These are phyloP conservation scores for Mesorhabditis belari DNA, from an alignment of 2,888 invertebrate species.

Conservation along the genomic window DNA sequence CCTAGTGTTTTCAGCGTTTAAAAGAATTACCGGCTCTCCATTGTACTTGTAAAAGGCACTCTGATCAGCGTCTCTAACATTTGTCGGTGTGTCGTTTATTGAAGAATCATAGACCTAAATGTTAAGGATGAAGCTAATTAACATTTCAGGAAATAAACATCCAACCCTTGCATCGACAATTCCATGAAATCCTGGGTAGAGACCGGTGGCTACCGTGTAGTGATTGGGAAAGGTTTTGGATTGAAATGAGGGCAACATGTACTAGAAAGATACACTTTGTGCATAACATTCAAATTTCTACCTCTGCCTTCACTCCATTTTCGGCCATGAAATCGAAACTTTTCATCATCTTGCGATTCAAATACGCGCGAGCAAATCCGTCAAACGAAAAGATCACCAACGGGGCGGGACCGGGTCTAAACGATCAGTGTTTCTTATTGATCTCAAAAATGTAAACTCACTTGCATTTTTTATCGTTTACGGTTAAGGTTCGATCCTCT, in stretches of 20 bases:
- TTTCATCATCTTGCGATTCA: slow-evolving; percentile 34
- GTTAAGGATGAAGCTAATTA: too few species aligned
- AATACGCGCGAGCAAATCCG: slow-evolving; percentile 41
- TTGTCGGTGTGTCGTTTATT: background rate
- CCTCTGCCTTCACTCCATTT: slow-evolving; percentile 46
- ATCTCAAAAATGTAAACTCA: too few species aligned
- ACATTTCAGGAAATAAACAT: too few species aligned
- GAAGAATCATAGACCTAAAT: slow-evolving; percentile 1
- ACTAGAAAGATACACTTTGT: slow-evolving; percentile 14
- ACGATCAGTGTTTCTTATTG: too few species aligned
- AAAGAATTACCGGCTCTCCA: slow-evolving; percentile 23
- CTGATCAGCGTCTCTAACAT: background rate
- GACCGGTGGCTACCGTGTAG: slow-evolving; percentile 50
- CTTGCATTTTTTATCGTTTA: too few species aligned
- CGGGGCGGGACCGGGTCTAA: slow-evolving; percentile 13
- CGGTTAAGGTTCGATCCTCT: too few species aligned
- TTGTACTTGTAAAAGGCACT: slow-evolving; percentile 13
- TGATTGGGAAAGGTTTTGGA: slow-evolving; percentile 53
- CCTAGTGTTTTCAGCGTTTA: too few species aligned
- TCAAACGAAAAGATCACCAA: slow-evolving; percentile 33
- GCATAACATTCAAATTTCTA: slow-evolving; percentile 3
- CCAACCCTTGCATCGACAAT: slow-evolving; percentile 19
- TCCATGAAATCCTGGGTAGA: slow-evolving; percentile 45
- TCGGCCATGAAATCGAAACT: slow-evolving; percentile 33
- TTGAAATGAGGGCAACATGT: slow-evolving; percentile 46